Percentiles rank a stretch among this genome's conserved stretches.
Evolutionary conservation across 1,140 invertebrate species (phyloP).

Genomic region (Elysia chlorotica): DNA sequence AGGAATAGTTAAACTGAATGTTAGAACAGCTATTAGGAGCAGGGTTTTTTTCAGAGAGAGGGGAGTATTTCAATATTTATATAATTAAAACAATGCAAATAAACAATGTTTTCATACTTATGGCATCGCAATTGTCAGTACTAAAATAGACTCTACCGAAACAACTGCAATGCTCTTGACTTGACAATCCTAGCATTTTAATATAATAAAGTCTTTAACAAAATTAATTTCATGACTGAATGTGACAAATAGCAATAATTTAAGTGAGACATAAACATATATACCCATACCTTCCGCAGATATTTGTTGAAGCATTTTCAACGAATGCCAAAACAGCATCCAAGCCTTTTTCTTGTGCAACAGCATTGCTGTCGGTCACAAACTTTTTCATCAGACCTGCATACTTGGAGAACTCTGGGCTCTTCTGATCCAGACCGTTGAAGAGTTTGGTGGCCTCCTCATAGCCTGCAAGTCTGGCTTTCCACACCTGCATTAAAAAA

Average conservation of each 20-base stretch:
- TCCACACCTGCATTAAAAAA: constrained; percentile 75
- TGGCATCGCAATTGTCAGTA: not conserved
- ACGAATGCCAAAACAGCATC: constrained; percentile 89
- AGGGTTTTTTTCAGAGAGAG: too few relatives aligned
- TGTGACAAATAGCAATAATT: not conserved
- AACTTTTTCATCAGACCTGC: constrained; percentile 93
- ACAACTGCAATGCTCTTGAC: not conserved
- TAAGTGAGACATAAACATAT: not conserved
- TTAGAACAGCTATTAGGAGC: too few relatives aligned
- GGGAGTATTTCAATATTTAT: too few relatives aligned
- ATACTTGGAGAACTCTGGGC: constrained; percentile 91
- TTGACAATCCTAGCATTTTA: too few relatives aligned
- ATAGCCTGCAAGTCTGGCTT: constrained; percentile 89
- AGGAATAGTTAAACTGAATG: too few relatives aligned
- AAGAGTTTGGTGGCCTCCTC: constrained; percentile 92
- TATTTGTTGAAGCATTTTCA: constrained; percentile 73
- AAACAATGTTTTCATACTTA: too few relatives aligned
- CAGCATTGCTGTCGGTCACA: constrained; percentile 91
- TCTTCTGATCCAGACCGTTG: constrained; percentile 75
- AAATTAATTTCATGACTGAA: not conserved
- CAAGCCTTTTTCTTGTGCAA: constrained; percentile 94
- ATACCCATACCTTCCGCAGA: constrained; percentile 66
- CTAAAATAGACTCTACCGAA: not conserved
- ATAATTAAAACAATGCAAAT: too few relatives aligned
- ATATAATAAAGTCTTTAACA: not conserved